Base-by-base conservation (phyloP, 2,113 vertebrate species). In the Mobula hypostoma region DNA sequence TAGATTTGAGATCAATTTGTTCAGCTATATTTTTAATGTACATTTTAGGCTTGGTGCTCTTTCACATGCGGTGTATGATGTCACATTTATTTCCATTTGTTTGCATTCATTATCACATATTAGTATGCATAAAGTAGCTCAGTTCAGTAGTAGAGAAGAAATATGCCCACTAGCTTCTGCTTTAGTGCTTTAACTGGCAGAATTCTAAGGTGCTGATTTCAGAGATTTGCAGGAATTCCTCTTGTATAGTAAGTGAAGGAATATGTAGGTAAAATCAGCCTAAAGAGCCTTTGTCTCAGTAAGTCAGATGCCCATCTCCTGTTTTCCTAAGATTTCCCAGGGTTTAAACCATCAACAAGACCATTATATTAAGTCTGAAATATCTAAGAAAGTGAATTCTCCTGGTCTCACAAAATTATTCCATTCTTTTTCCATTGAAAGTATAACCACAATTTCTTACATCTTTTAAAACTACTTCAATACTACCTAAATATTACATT, bases 151-250 rank as follows among this genome's bases (percentile, higher is more conserved):
- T 48, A 74, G 68, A 56, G 19, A 74, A 74, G 70, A 93, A 76
- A 21, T 74, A 93, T 93, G 40, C 70, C 91, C 74, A 93, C 74
- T 93, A 93, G 68, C 21, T 93, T 93, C 91, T 76, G 91, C 70
- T 76, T 93, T 40, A 56, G 91, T 93, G 68, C 70, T 40, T 93
- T 24, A 92, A 92, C 70, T 21, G 70, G 40, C 70, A 74, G 11
- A 14, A 93, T 48, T 40, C 29, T 93, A 72, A 29, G 70, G 40
- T 93, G 91, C 40, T 93, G 91, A 40, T 93, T 93, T 93, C 68
- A 72, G 36, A 74, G 27, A 93, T 29, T 74, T 93, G 70, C 19
- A 48, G 70, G 70, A 48, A 56, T 93, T 36, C 70, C 70, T 93
- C 40, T 93, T 76, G 91, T 90, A 29, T 74, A 32, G 36, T 74